These are phyloP conservation scores for Calypte anna DNA, from an alignment of 2,113 vertebrate species.

Conservation along the genomic window DNA sequence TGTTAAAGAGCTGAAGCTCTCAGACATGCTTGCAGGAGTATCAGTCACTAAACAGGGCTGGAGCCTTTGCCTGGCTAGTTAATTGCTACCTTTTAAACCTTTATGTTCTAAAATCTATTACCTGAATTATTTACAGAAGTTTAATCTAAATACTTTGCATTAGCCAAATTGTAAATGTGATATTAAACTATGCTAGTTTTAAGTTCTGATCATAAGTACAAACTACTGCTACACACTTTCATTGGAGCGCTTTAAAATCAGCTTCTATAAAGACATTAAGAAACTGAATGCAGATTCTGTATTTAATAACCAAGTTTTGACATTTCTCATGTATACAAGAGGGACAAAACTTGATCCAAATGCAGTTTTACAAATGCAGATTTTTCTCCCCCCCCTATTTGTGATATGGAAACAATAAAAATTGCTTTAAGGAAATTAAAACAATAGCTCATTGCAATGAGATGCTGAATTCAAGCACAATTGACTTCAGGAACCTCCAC, in stretches of 20 bases:
- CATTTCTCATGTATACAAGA: background rate
- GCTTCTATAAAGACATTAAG: background rate
- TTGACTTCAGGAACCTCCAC: background rate
- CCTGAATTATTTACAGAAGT: background rate
- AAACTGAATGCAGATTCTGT: background rate
- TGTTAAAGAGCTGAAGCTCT: background rate
- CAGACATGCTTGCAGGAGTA: background rate
- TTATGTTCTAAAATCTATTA: background rate
- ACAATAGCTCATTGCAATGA: background rate
- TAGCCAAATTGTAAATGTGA: background rate
- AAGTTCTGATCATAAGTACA: background rate
- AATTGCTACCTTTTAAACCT: background rate
- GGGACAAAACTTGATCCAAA: background rate
- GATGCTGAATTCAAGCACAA: background rate
- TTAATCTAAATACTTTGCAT: background rate
- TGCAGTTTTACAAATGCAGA: background rate
- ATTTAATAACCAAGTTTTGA: background rate
- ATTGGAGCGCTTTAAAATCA: background rate
- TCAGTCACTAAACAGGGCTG: background rate
- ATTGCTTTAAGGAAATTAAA: no score
- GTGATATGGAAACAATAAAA: background rate
- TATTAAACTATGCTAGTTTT: background rate
- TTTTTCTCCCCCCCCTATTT: background rate
- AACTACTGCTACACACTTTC: background rate
- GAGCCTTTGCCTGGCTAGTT: background rate